Evolutionary conservation across 2,888 invertebrate genomes (phyloP).

Genomic region (Glaucopsyche alexis): DNA sequence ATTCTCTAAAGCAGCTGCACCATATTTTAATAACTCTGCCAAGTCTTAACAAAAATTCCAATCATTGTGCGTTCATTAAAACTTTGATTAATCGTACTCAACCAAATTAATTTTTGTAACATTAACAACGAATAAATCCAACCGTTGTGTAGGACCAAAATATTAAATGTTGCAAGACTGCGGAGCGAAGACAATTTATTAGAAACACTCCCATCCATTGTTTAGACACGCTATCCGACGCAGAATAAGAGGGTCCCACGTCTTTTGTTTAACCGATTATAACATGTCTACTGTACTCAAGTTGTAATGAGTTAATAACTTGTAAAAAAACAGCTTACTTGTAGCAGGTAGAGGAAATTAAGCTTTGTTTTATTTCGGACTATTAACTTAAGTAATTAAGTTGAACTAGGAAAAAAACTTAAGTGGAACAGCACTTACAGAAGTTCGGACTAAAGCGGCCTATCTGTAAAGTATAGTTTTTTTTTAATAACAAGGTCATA

Average conservation of each 20-base stretch:
- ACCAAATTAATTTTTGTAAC: background rate
- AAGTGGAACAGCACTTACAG: too few relatives aligned
- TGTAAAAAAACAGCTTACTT: background rate
- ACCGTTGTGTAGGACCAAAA: background rate
- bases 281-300: background rate
- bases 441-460: too few relatives aligned
- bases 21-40: background rate
- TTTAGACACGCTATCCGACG: conserved; percentile 41
- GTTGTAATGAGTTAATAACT: background rate
- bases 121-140: background rate
- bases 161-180: conserved; percentile 20
- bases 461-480: too few relatives aligned
- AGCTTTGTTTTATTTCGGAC: background rate
- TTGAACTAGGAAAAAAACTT: too few relatives aligned
- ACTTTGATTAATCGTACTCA: background rate
- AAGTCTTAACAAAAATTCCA: background rate
- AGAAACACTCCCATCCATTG: conserved; percentile 40
- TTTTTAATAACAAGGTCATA: too few relatives aligned
- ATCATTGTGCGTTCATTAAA: background rate
- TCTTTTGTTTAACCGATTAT: conserved; percentile 32
- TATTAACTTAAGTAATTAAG: too few relatives aligned
- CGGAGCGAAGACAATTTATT: conserved; percentile 18
- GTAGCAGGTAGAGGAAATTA: background rate
- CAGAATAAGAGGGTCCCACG: conserved; percentile 41
- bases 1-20: background rate